Evolutionary conservation across 2,888 invertebrate genomes (phyloP), one percentile per base, ranked within the genome.

Genomic region (Polietes domitor): DNA sequence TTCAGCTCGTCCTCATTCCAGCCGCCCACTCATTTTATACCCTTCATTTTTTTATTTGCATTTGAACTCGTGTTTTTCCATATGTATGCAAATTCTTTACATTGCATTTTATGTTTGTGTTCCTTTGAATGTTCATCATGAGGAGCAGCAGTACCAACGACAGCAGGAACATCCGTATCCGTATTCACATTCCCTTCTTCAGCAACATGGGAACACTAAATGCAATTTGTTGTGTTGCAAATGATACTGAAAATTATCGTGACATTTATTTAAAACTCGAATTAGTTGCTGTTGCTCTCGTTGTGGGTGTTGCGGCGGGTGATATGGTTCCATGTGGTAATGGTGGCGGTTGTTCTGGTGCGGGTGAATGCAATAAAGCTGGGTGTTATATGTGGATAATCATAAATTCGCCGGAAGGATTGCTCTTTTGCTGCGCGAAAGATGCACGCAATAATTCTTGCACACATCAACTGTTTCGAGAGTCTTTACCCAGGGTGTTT

Each of bases 221-320:
- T 84, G 84, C 84, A 84, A 84, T 81, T 84, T 84, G 84, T 81
- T 84, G 84, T 79, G 79, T 73, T 76, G 81, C 77, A 84, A 84
- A 84, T 84, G 84, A 84, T 84, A 84, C 84, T 84, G 84, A 84
- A 84, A 84, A 81, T 81, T 84, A 84, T 81, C 84, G 78, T 84
- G 84, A 81, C 84, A 84, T 81, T 84, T 84, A 84, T 81, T 84
- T 84, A 79, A 84, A 79, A 84, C 68, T 74, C 72, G 73, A 84
- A 84, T 81, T 81, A 81, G 84, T 84, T 84, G 70, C 73, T 77
- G 78, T 37, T 78, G 72, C 75, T 75, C 53, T 24, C 32, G 26
- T 4, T 4, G 12, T 1, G 58, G 75, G 65, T 50, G n/a, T 19
- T 17, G 43, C 21, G 53, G 1, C 15, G 47, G 47, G 58, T 26